Conservation (phyloP, 2,888 invertebrate species). For the Ormyrus rosae region DNA sequence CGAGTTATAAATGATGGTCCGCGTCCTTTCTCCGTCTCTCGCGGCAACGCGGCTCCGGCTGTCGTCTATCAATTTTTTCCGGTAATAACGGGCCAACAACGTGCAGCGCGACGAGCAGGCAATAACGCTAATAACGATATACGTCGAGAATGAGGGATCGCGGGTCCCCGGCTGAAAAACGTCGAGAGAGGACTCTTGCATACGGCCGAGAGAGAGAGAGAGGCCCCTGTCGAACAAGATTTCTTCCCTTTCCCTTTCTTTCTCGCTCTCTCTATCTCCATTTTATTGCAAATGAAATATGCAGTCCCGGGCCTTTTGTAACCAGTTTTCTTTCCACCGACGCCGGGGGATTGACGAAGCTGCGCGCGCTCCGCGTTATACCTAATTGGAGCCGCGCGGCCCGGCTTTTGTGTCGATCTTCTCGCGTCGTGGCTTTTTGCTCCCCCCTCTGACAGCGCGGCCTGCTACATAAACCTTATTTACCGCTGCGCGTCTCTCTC, state of each 20-base stretch:
- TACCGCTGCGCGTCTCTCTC: neutral
- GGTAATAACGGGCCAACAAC: slow-evolving; percentile 44
- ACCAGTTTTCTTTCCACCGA: slow-evolving; percentile 42
- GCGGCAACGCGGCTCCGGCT: slow-evolving; percentile 61
- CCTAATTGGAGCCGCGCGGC: slow-evolving; percentile 48
- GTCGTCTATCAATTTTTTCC: slow-evolving; percentile 66
- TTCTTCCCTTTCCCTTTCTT: slow-evolving; percentile 21
- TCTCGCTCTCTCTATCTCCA: slow-evolving; percentile 8
- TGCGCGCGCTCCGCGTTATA: slow-evolving; percentile 15
- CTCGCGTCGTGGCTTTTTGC: slow-evolving; percentile 44
- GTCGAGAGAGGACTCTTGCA: neutral
- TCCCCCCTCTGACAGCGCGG: neutral
- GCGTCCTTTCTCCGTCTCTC: slow-evolving; percentile 25
- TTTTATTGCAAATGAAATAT: slow-evolving; percentile 53
- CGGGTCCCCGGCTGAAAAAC: slow-evolving; percentile 45
- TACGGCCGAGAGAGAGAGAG: neutral
- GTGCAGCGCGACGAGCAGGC: slow-evolving; percentile 45
- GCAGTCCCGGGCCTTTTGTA: slow-evolving; percentile 39
- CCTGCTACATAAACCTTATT: slow-evolving; percentile 2
- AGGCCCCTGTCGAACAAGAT: slow-evolving; percentile 48
- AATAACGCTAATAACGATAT: slow-evolving; percentile 59
- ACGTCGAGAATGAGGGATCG: slow-evolving; percentile 58
- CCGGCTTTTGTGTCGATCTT: slow-evolving; percentile 49
- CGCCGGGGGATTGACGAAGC: slow-evolving; percentile 29
- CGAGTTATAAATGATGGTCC: slow-evolving; percentile 45